A percentile compares a stretch with the other conserved stretches of the same genome.
Conservation (phyloP, 2,888 invertebrate species). For the Scrobipalpa atriplicella region DNA sequence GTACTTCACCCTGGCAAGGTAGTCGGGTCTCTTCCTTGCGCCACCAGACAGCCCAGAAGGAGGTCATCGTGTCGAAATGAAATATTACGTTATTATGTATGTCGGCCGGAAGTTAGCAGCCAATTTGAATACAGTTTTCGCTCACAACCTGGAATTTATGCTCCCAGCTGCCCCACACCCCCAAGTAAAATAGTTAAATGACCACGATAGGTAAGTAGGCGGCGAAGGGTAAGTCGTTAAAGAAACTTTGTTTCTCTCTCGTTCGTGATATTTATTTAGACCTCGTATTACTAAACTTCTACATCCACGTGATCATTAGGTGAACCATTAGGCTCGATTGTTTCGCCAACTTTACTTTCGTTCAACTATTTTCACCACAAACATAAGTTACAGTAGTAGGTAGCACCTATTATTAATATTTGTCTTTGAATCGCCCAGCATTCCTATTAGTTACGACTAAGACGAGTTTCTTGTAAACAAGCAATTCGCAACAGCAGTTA, state of each 20-base stretch:
- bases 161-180: conserved; percentile 24
- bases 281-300: conserved; percentile 27
- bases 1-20: conserved; percentile 35
- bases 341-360: neutral
- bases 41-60: conserved; percentile 34
- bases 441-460: conserved; percentile 30
- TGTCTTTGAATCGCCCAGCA: conserved; percentile 35
- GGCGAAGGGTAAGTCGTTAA: conserved; percentile 34
- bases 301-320: conserved; percentile 34
- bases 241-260: conserved; percentile 34
- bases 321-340: conserved; percentile 33
- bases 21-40: neutral
- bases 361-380: conserved; percentile 1
- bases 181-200: conserved; percentile 22
- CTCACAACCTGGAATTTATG: conserved; percentile 31
- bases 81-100: conserved; percentile 31
- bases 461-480: conserved; percentile 37
- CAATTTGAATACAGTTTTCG: conserved; percentile 32
- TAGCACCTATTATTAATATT: neutral
- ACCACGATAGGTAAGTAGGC: conserved; percentile 40
- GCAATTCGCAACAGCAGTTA: conserved; percentile 39
- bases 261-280: conserved; percentile 30
- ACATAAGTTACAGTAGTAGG: neutral
- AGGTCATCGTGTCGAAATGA: conserved; percentile 29
- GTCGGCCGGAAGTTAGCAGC: conserved; percentile 28